Evolutionary conservation across 2,888 invertebrate species (phyloP).

Genomic region (Parnassius smintheus): DNA sequence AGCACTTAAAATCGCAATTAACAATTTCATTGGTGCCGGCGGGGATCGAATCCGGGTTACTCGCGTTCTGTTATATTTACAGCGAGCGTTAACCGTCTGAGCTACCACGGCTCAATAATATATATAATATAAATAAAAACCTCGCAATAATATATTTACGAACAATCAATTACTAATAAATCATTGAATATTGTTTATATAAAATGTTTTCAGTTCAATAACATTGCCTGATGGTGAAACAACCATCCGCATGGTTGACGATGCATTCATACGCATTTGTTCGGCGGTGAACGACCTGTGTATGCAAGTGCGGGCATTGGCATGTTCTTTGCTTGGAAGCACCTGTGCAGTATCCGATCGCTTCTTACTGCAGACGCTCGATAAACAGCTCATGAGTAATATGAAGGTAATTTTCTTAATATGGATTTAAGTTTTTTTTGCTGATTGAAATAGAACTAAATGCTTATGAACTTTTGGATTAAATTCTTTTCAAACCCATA

Average conservation of each 20-base stretch:
- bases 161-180: not conserved
- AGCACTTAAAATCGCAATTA: no score
- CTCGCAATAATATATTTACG: no score
- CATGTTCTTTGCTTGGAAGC: slow-evolving; percentile 91
- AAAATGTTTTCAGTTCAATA: slow-evolving; percentile 78
- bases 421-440: no score
- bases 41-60: no score
- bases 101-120: no score
- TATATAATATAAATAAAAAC: no score
- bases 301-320: slow-evolving; percentile 91
- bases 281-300: slow-evolving; percentile 95
- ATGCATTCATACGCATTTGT: slow-evolving; percentile 97
- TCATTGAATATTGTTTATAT: not conserved
- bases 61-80: no score
- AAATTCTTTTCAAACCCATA: no score
- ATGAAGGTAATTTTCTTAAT: slow-evolving; percentile 84
- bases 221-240: slow-evolving; percentile 88
- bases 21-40: no score
- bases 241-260: slow-evolving; percentile 94
- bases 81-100: no score
- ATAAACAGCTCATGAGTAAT: slow-evolving; percentile 98
- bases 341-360: slow-evolving; percentile 93
- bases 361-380: slow-evolving; percentile 96
- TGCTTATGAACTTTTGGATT: no score
- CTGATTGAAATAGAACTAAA: no score